Base-by-base conservation (phyloP, 2,888 invertebrate genomes). In the Cheiracanthium punctorium region DNA sequence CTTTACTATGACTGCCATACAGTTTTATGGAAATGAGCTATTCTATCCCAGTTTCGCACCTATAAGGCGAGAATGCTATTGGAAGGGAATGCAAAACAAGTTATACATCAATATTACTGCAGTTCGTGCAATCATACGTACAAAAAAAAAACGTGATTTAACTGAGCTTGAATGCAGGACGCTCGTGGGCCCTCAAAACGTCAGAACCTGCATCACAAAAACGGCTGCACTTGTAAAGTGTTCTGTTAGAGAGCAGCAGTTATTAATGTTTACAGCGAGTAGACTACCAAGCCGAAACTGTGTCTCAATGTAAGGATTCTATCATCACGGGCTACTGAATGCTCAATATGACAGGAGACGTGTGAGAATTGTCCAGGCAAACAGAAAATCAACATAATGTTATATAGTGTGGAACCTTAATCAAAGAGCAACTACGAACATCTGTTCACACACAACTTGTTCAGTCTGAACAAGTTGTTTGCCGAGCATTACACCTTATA, bases 321-420 rank as follows among this genome's bases (percentile, higher is more conserved):
- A 30, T 48, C 48, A 20, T 74, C 58, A 74, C 48, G 12, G 74
- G 58, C 74, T 58, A n/a, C 74, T 74, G n/a, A 37, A 74, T 74
- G 7, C 48, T 74, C 41, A 1, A 58, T 7, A 7, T 4, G 52
- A 74, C 48, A 58, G 74, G 74, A 74, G 48, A 74, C n/a, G 48
- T 17, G 74, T 10, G 48, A 0, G 74, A 74, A 14, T 74, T 74
- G 28, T 74, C 0, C 74, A 74, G 52, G 48, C 52, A 43, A 48
- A 52, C 74, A 74, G 74, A 74, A 58, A 52, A 48, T 7, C 52
- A 52, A 52, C 12, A 74, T 17, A 1, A 48, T 17, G 24, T 58
- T 52, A 74, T 17, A 58, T 74, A 24, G 29, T 17, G 24, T 17
- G 1, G n/a, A 52, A 41, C 48, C 74, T 74, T 17, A 74, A 52